Evolutionary conservation across 2,888 invertebrate species (phyloP).

Genomic region (Oxystoma pomonae): DNA sequence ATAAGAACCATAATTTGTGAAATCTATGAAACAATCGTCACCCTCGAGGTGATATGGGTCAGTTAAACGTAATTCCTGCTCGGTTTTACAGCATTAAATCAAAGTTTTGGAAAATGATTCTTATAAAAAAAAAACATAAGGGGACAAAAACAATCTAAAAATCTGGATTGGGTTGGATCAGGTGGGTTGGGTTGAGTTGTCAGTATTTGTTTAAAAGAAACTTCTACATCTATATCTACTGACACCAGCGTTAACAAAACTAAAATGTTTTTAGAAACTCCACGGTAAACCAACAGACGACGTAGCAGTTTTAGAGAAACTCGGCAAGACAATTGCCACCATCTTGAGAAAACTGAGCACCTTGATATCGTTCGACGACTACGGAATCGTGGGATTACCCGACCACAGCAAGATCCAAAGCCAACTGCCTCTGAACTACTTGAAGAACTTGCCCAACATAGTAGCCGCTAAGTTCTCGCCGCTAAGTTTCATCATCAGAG

Average conservation of each 20-base stretch:
- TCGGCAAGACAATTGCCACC: slow-evolving; percentile 50
- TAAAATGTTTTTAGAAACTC: slow-evolving; percentile 53
- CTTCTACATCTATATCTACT: no score
- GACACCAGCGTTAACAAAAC: no score
- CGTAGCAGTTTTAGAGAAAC: slow-evolving; percentile 56
- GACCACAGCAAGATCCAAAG: slow-evolving; percentile 8
- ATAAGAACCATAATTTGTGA: no score
- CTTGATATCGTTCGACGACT: slow-evolving; percentile 20
- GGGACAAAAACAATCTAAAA: no score
- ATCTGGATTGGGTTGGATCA: no score
- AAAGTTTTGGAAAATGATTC: no score
- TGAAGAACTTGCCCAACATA: slow-evolving; percentile 54
- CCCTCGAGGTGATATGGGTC: no score
- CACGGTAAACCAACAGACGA: slow-evolving; percentile 60
- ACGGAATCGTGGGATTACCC: not conserved
- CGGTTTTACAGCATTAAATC: no score
- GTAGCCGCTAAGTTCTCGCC: slow-evolving; percentile 58
- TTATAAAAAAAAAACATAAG: no score
- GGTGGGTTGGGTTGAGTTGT: slow-evolving; percentile 2
- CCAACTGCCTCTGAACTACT: slow-evolving; percentile 26
- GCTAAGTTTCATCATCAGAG: slow-evolving; percentile 56
- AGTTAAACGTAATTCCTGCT: no score
- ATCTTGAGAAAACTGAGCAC: slow-evolving; percentile 41
- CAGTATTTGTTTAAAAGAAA: slow-evolving; percentile 19
- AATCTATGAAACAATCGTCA: no score